These are phyloP conservation scores for Watersipora subatra DNA, from an alignment of 1,140 invertebrate species.

Conservation along the genomic window DNA sequence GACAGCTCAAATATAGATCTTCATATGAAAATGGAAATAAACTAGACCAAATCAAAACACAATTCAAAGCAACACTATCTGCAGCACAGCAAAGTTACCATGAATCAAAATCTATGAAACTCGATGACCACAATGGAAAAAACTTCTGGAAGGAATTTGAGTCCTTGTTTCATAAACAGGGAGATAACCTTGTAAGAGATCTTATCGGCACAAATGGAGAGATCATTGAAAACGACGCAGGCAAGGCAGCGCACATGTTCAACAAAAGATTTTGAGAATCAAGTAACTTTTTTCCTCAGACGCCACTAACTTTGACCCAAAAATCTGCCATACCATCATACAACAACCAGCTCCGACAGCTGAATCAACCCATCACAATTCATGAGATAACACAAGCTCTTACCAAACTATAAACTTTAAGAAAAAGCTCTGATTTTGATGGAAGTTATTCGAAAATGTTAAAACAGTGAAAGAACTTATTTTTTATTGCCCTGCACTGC, in stretches of 20 bases:
- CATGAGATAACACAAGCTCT: neutral
- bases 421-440: neutral
- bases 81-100: neutral
- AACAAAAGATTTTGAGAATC: neutral
- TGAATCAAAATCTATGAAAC: neutral
- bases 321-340: neutral
- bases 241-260: neutral
- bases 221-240: neutral
- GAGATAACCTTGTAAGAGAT: neutral
- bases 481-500: neutral
- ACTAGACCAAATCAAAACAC: neutral
- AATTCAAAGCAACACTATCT: neutral
- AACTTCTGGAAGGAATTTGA: neutral
- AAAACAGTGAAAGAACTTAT: neutral
- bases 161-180: neutral
- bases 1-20: neutral
- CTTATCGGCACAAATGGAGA: neutral
- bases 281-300: neutral
- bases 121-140: neutral
- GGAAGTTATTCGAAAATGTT: neutral
- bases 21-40: neutral
- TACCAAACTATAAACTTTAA: neutral
- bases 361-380: neutral
- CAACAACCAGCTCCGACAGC: neutral
- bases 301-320: neutral